Conservation (phyloP, 2,113 vertebrate genomes). For the Gopherus evgoodei region DNA sequence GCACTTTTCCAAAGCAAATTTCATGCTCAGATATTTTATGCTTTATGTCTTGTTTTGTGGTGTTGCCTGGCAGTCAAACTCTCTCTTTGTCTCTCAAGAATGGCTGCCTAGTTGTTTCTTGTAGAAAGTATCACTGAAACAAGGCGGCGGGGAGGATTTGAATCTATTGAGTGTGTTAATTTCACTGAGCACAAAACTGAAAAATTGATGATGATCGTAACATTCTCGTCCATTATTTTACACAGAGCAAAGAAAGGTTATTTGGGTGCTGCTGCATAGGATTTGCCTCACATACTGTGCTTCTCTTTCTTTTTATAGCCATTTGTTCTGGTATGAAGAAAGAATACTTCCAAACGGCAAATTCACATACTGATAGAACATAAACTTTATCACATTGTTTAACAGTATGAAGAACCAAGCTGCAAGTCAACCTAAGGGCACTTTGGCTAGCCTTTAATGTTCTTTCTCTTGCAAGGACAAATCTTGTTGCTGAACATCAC, state of each 20-base stretch:
- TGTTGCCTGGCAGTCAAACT: neutral
- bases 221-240: neutral
- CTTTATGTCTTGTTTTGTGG: neutral
- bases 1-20: neutral
- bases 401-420: slow-evolving; percentile 3
- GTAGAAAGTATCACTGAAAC: neutral
- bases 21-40: neutral
- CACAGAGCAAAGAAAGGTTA: slow-evolving; percentile 28
- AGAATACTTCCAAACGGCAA: slow-evolving; percentile 42
- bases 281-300: slow-evolving; percentile 1
- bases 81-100: neutral
- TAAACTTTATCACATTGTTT: slow-evolving; percentile 50
- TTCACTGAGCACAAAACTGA: neutral
- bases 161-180: neutral
- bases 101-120: neutral
- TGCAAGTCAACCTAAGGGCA: slow-evolving; percentile 40
- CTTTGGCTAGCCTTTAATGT: slow-evolving; percentile 22
- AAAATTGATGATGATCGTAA: neutral
- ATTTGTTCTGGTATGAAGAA: slow-evolving; percentile 42
- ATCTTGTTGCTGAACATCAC: neutral
- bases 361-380: slow-evolving; percentile 58
- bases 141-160: fast-evolving
- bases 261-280: slow-evolving; percentile 16
- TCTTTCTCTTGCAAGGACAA: slow-evolving; percentile 23
- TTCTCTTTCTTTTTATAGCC: slow-evolving; percentile 15